Base-by-base conservation (phyloP, 2,888 invertebrate species). In the Neoitamus cyanurus region DNA sequence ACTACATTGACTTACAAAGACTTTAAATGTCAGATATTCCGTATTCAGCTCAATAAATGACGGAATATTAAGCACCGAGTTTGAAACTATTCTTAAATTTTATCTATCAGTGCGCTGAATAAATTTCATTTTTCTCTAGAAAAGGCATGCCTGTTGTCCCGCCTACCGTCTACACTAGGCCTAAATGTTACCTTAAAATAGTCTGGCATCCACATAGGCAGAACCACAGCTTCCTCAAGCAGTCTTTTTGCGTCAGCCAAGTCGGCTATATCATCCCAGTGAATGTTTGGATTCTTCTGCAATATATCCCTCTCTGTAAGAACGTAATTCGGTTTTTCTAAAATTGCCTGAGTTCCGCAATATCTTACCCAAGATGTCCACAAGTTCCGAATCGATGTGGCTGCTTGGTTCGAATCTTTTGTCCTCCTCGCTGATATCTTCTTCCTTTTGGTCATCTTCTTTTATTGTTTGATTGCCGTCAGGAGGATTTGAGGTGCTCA, bases 121-220 rank as follows among this genome's bases (percentile, higher is more conserved):
- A n/a, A n/a, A n/a, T n/a, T n/a, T n/a, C n/a, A n/a, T n/a, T n/a
- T n/a, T n/a, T n/a, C n/a, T n/a, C n/a, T n/a, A n/a, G n/a, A n/a
- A n/a, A n/a, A n/a, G n/a, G n/a, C n/a, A n/a, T n/a, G n/a, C n/a
- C n/a, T n/a, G n/a, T n/a, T n/a, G n/a, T n/a, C n/a, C n/a, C n/a
- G 6, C 30, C n/a, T 31, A 42, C 28, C 20, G 36, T 20, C 42
- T 6, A 4, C 2, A 15, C 4, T 3, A 11, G 1, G 42, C 75
- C 28, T 83, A 70, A 34, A 13, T 5, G 30, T 28, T 92, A 96
- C 98, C 92, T 96, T 98, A 91, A 99, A 99, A 92, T 97, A 99
- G 89, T 99, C 98, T 1, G 99, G 99, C 95, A 99, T 98, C 94
- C 97, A 95, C 94, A 99, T 96, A 2, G 99, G 99, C 89, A 99